A percentile compares a stretch with the other conserved stretches of the same genome.
phyloP scores from a whole-genome alignment of 2,888 invertebrate species.

The Rhabditoides inermis region DNA sequence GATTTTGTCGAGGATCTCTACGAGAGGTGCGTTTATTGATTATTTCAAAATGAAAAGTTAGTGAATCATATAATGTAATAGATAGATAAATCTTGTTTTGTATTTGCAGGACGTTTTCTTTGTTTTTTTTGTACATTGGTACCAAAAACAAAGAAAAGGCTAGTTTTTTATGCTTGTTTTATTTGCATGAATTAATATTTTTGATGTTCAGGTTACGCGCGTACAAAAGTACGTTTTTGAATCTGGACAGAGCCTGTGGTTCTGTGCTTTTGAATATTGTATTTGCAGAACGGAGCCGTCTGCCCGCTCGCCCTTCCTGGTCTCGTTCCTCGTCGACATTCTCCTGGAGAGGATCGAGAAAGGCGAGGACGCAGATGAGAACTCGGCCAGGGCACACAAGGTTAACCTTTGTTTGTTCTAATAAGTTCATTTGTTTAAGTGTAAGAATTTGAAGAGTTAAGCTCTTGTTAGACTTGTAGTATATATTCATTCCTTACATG shows the following conservation, averaged over 20 bases:
- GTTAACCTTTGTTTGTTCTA: constrained; percentile 10
- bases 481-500: not conserved
- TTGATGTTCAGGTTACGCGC: too few species aligned
- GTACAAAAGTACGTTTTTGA: too few species aligned
- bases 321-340: constrained; percentile 37
- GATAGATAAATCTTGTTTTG: too few species aligned
- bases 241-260: too few species aligned
- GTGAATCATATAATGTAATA: too few species aligned
- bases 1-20: constrained; percentile 32
- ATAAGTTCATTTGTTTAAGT: constrained; percentile 1
- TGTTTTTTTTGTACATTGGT: constrained; percentile 8
- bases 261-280: too few species aligned
- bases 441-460: not conserved
- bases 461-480: not conserved
- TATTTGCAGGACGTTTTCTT: not conserved
- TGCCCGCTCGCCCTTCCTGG: too few species aligned
- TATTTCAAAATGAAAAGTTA: not conserved
- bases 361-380: constrained; percentile 15
- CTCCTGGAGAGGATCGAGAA: constrained; percentile 33
- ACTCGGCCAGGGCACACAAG: constrained; percentile 22
- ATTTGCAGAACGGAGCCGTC: too few species aligned
- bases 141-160: not conserved
- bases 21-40: constrained; percentile 14
- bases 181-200: not conserved
- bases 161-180: not conserved